Conservation (phyloP, 2,888 invertebrate species). For the Hartigia nigra region DNA sequence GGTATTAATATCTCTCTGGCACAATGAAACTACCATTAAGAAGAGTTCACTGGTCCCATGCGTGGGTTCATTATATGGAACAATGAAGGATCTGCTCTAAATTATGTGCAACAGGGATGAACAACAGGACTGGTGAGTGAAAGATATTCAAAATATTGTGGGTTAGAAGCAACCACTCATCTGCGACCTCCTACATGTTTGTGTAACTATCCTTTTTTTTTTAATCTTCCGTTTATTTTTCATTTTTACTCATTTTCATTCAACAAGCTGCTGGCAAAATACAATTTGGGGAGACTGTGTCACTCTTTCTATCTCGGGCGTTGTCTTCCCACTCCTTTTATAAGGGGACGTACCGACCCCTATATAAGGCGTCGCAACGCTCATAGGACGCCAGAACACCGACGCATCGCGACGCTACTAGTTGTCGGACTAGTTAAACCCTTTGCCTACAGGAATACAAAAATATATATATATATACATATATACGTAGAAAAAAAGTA, state of each 20-base stretch:
- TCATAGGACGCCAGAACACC: slow-evolving; percentile 35
- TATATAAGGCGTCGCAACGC: slow-evolving; percentile 40
- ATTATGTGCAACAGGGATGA: background rate
- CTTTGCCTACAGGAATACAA: background rate
- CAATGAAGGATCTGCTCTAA: background rate
- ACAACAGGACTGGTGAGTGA: background rate
- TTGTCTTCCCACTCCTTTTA: slow-evolving; percentile 15
- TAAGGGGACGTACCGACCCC: slow-evolving; percentile 26
- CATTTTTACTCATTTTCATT: background rate
- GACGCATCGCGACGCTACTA: slow-evolving; percentile 28
- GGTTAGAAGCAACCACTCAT: background rate
- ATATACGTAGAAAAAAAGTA: background rate
- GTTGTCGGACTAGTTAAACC: slow-evolving; percentile 3
- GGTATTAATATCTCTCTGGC: no score
- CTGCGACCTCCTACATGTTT: background rate
- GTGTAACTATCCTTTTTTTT: background rate
- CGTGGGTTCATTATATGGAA: background rate
- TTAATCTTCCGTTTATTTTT: background rate
- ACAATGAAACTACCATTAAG: background rate
- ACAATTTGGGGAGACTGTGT: background rate
- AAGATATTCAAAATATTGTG: background rate
- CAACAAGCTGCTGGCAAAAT: background rate
- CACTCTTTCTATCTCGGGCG: slow-evolving; percentile 1
- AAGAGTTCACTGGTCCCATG: background rate
- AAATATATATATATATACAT: no score